Percentiles rank a stretch among this genome's conserved stretches.
These are phyloP conservation scores for Oreocharis arfaki DNA, from an alignment of 2,113 vertebrate genomes.

Conservation along the genomic window DNA sequence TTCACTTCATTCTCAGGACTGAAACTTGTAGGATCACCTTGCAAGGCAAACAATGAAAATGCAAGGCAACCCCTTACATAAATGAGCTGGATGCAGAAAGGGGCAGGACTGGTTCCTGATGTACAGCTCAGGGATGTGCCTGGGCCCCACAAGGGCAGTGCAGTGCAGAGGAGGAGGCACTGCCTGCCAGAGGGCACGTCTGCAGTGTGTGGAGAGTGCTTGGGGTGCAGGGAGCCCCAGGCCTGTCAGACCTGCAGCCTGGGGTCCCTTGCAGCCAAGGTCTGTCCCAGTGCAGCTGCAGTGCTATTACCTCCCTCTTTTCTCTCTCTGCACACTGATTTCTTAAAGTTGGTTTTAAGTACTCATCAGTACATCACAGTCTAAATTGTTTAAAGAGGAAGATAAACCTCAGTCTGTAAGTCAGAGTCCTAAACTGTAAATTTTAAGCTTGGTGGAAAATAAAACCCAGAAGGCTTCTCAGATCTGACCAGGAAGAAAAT, in stretches of 20 bases:
- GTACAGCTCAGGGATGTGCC: neutral
- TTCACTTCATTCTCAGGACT: neutral
- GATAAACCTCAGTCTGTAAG: neutral
- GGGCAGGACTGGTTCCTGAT: neutral
- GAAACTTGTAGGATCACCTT: neutral
- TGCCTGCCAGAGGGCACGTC: neutral
- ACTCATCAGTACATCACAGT: neutral
- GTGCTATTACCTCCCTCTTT: neutral
- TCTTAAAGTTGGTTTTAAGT: neutral
- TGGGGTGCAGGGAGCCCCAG: neutral
- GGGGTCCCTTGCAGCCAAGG: neutral
- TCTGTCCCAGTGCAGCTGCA: neutral
- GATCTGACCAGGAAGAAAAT: neutral
- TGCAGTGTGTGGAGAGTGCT: neutral
- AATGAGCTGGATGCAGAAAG: neutral
- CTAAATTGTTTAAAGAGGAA: neutral
- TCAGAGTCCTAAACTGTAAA: neutral
- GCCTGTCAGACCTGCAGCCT: neutral
- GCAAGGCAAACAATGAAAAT: neutral
- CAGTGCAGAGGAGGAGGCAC: neutral
- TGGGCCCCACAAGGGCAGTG: neutral
- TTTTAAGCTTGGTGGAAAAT: neutral
- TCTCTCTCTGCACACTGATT: neutral
- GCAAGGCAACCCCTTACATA: neutral
- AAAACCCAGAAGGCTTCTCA: neutral